These are phyloP conservation scores for Oreotrochilus melanogaster DNA, from an alignment of 2,113 vertebrate genomes.

Conservation along the genomic window DNA sequence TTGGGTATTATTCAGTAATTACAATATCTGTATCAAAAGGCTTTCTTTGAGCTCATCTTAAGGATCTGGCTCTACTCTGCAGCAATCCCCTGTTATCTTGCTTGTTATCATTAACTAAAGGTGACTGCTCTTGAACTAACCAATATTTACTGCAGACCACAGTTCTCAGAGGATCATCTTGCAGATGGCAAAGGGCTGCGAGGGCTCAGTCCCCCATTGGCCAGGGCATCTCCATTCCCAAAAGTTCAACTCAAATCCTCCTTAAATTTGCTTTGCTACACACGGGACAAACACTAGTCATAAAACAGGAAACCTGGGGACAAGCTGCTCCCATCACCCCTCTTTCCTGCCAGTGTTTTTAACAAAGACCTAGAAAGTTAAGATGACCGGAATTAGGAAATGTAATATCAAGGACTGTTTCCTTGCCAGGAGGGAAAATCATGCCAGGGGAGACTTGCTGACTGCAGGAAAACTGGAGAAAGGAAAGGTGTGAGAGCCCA, in stretches of 20 bases:
- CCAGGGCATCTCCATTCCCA: not conserved
- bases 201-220: accelerated
- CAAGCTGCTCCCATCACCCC: constrained; percentile 26
- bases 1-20: not conserved
- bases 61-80: not conserved
- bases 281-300: not conserved
- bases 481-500: not conserved
- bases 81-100: not conserved
- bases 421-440: not conserved
- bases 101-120: not conserved
- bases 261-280: not conserved
- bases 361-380: constrained; percentile 27
- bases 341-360: constrained; percentile 54
- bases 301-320: constrained; percentile 27
- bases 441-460: not conserved
- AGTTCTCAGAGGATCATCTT: not conserved
- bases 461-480: not conserved
- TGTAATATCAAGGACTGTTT: constrained; percentile 26
- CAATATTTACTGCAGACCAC: not conserved
- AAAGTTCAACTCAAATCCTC: not conserved
- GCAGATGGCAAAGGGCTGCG: not conserved
- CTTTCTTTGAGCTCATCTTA: not conserved
- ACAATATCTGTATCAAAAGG: not conserved
- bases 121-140: not conserved
- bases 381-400: constrained; percentile 47